Percentiles rank a stretch among this genome's conserved stretches.
Conservation (phyloP, 1,140 invertebrate genomes). For the Hypsibius dujardini region DNA sequence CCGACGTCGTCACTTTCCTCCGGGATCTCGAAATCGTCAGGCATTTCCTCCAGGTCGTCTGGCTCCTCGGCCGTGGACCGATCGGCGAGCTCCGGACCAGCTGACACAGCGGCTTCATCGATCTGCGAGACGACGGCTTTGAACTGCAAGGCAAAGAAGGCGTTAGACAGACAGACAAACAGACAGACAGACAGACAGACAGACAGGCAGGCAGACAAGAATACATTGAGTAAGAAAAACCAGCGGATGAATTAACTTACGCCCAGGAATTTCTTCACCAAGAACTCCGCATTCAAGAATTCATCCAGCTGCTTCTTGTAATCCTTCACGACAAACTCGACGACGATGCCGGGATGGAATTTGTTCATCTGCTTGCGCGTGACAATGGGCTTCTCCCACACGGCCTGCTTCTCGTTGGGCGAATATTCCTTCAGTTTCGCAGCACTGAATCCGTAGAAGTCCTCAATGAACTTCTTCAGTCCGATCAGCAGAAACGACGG, state of each 20-base stretch:
- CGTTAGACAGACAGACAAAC: not conserved
- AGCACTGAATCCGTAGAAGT: conserved; percentile 81
- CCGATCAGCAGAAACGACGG: conserved; percentile 77
- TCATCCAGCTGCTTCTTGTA: conserved; percentile 46
- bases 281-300: conserved; percentile 24
- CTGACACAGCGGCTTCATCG: not conserved
- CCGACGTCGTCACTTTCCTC: too few species aligned
- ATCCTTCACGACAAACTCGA: conserved; percentile 45
- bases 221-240: not conserved
- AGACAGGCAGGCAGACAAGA: not conserved
- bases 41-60: conserved; percentile 1
- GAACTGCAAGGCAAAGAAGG: conserved; percentile 43
- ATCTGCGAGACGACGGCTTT: conserved; percentile 35
- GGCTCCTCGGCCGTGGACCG: too few species aligned
- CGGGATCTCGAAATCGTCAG: too few species aligned
- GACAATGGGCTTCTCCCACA: conserved; percentile 79
- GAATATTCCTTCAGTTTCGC: conserved; percentile 87
- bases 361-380: conserved; percentile 50
- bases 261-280: conserved; percentile 73
- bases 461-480: conserved; percentile 81
- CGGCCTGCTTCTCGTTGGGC: conserved; percentile 77
- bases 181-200: not conserved
- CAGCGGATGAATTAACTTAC: too few species aligned
- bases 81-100: not conserved
- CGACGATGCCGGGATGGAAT: conserved; percentile 70